Conservation (phyloP, 2,797 vertebrate species). For the Poecilia velifera region DNA sequence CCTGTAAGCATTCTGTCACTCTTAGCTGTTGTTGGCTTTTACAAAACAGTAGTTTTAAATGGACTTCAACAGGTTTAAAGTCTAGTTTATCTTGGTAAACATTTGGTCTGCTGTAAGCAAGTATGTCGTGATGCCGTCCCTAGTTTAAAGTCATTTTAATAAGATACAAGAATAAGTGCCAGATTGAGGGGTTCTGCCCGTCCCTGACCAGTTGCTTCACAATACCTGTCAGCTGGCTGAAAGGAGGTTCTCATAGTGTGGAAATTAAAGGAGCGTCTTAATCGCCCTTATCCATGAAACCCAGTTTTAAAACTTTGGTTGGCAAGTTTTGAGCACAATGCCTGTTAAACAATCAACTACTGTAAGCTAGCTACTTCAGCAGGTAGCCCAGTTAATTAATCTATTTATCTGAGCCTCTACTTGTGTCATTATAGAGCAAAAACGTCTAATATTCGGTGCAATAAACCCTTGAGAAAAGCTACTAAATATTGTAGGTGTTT, state of each 20-base stretch:
- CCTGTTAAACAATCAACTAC: neutral
- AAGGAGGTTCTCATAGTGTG: neutral
- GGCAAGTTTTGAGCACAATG: neutral
- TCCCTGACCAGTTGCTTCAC: neutral
- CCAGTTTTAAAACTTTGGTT: neutral
- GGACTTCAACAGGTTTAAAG: neutral
- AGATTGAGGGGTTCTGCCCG: neutral
- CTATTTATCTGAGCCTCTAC: no score
- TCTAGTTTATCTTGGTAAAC: neutral
- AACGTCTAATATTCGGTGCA: neutral
- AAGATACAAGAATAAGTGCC: neutral
- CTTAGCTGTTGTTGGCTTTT: neutral
- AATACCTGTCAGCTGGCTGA: neutral
- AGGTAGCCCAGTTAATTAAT: neutral
- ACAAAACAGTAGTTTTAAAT: neutral
- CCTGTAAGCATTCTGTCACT: neutral
- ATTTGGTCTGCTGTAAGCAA: neutral
- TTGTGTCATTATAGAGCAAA: neutral
- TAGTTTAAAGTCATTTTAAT: neutral
- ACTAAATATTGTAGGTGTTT: neutral
- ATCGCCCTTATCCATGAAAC: neutral
- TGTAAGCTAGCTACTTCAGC: neutral
- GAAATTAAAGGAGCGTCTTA: neutral
- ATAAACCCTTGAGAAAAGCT: neutral
- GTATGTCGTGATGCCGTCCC: neutral